Evolutionary conservation across 2,113 vertebrate genomes (phyloP), one percentile per base, ranked within the genome.

Genomic region (Pampusana beccarii): DNA sequence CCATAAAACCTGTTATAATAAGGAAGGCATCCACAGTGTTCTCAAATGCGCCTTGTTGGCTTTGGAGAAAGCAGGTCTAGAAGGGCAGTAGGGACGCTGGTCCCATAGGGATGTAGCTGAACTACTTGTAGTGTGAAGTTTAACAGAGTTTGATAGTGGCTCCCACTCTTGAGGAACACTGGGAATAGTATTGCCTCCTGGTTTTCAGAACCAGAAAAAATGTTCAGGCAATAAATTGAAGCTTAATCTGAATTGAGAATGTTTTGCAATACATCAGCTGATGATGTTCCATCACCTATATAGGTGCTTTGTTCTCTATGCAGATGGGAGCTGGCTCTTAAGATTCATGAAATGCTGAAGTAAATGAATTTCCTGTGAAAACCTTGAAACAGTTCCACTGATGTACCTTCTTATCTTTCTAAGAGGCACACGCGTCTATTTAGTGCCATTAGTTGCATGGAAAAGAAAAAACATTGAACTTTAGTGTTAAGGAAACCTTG

Each of bases 1-100:
- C 8, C 23, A 17, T 3, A 13, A 42, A 75, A 6, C 11, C 16
- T 23, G 40, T 51, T 20, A 2, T 1, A 1, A 4, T 16, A 42
- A 56, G 11, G 7, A 61, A 31, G 7, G 5, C 14, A 66, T 24
- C 34, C 5, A 4, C 9, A 33, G 6, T 0, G 1, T 51, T 84
- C 36, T 69, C 17, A n/a, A 78, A 50, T 23, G 29, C n/a, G 73
- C 16, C 62, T 77, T 0, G 0, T 16, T 3, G 3, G 8, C 15
- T 51, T 53, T 82, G 46, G 33, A 74, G 75, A 67, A 53, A 51
- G 60, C 4, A 16, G 31, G 11, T 65, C 11, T 71, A 28, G 42
- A 78, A 54, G 28, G 46, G 23, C 2, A 0, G 29, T 38, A 57
- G 19, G 26, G 28, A 34, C 80, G 78, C 31, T 83, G 61, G 15